Percentiles rank a stretch among this genome's conserved stretches.
phyloP scores from a whole-genome alignment of 2,888 invertebrate genomes.

The Sacculina carcini region DNA sequence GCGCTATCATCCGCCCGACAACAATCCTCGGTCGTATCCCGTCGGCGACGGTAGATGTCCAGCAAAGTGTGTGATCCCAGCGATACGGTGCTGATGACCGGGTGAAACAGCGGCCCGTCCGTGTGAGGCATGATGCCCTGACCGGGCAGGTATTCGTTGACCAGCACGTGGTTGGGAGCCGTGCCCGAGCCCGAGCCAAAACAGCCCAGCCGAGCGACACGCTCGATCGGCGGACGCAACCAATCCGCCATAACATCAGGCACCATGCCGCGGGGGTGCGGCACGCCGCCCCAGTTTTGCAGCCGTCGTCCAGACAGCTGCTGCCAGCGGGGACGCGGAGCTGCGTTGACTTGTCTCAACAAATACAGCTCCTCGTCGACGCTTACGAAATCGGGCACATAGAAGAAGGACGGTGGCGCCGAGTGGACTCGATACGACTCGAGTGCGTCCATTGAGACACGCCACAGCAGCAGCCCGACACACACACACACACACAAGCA shows the following conservation, averaged over 20 bases:
- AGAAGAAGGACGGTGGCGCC: no score
- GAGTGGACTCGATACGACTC: no score
- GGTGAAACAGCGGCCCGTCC: conserved; percentile 80
- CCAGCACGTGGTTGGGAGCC: conserved; percentile 63
- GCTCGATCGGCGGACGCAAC: conserved; percentile 43
- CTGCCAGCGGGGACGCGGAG: conserved; percentile 89
- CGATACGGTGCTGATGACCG: conserved; percentile 71
- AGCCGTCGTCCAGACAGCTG: conserved; percentile 62
- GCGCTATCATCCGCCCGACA: no score
- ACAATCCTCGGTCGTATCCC: no score
- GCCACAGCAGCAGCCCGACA: no score
- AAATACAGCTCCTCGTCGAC: conserved; percentile 36
- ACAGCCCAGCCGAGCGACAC: conserved; percentile 35
- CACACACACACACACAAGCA: no score
- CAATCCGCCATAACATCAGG: conserved; percentile 67
- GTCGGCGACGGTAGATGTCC: conserved; percentile 34
- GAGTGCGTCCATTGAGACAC: no score
- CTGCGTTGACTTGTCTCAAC: conserved; percentile 40
- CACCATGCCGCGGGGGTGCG: conserved; percentile 77
- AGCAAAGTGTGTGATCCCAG: conserved; percentile 74
- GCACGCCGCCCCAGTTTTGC: conserved; percentile 95
- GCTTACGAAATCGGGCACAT: conserved; percentile 65
- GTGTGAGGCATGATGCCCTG: conserved; percentile 95
- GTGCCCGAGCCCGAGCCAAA: conserved; percentile 37
- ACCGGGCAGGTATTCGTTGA: conserved; percentile 76